Evolutionary conservation across 2,888 invertebrate genomes (phyloP), one percentile per base, ranked within the genome.

Genomic region (Drosophila phalerata): DNA sequence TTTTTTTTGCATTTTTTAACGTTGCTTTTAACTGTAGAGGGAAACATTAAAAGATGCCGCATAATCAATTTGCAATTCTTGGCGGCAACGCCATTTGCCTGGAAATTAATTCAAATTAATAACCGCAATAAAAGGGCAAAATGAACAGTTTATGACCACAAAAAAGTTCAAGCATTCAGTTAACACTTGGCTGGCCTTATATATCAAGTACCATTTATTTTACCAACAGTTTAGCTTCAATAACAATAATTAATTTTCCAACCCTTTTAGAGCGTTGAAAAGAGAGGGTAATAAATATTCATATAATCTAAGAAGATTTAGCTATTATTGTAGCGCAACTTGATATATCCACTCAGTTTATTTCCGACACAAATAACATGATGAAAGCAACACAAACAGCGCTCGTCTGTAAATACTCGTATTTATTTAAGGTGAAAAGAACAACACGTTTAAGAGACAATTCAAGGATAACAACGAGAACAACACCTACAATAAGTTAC

Each of bases 101-200:
- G 56, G 55, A 69, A 86, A 86, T 86, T 83, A 84, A 79, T 79
- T 81, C 65, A 69, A 77, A 82, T 71, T 65, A 79, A 82, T 70
- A 73, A 74, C 75, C 77, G 65, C 85, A 77, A 77, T 85, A 69
- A 87, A 79, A 70, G 55, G 60, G 45, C 56, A 43, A 52, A 57
- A 55, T 38, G 67, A 51, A 61, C 60, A 64, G 58, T 79, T 79
- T 73, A 85, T 66, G 69, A 28, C 67, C 82, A 62, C 70, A 70
- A 87, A 73, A 52, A 65, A 74, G 49, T 40, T 66, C 49, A 52
- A 56, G 49, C 62, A 65, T 66, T 69, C 57, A 62, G 57, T 42
- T 49, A 58, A 55, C 58, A 49, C 25, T 28, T 17, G 30, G 28
- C 17, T 37, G 47, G 28, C 15, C 10, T 15, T 38, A 15, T 38